phyloP scores from a whole-genome alignment of 1,140 invertebrate genomes.

The Lepidurus arcticus region DNA sequence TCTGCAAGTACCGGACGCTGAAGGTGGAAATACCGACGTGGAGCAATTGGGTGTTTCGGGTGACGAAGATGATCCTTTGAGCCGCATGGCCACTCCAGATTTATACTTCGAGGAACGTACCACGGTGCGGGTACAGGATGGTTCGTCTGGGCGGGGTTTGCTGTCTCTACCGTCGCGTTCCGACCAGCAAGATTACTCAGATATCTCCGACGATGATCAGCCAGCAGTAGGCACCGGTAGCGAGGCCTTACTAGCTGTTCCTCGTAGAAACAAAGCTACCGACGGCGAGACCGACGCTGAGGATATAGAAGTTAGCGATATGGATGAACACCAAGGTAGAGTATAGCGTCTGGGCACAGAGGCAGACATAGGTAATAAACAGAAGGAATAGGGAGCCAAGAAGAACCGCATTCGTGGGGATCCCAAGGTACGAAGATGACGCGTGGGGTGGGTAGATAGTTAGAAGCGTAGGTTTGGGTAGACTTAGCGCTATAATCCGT shows the following conservation, averaged over 20 bases:
- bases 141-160: constrained; percentile 25
- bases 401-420: not conserved
- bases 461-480: not conserved
- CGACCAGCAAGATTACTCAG: constrained; percentile 30
- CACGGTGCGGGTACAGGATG: constrained; percentile 29
- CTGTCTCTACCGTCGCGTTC: not conserved
- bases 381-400: not conserved
- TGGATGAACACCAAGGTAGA: constrained; percentile 36
- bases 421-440: not conserved
- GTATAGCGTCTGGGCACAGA: not conserved
- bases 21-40: constrained; percentile 44
- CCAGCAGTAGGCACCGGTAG: constrained; percentile 5
- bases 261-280: not conserved
- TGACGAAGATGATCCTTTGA: constrained; percentile 40
- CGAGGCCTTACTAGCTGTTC: not conserved
- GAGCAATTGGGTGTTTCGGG: constrained; percentile 46
- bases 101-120: constrained; percentile 34
- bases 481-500: not conserved
- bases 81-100: constrained; percentile 32
- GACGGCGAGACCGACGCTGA: constrained; percentile 48
- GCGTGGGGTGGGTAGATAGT: not conserved
- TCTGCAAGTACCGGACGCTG: constrained; percentile 39
- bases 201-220: constrained; percentile 36
- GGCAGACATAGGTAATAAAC: not conserved
- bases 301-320: constrained; percentile 50